A percentile compares a stretch with the other conserved stretches of the same genome.
Evolutionary conservation across 2,888 invertebrate species (phyloP).

Genomic region (Mesodorylaimus sp.): DNA sequence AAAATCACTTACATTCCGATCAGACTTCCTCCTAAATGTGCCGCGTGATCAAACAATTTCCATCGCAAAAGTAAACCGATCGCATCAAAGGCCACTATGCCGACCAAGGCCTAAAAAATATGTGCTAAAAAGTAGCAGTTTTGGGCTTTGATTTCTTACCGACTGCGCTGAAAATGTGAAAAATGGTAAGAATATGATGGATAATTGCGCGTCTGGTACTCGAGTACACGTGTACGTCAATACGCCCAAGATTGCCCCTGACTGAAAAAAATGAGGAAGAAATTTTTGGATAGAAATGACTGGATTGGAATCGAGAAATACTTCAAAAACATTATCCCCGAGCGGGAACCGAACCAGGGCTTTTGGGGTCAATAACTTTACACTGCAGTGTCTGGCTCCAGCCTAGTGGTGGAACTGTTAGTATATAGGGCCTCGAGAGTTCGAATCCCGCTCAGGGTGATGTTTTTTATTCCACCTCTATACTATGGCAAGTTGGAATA

Average conservation of each 20-base stretch:
- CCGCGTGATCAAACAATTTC: slow-evolving; percentile 88
- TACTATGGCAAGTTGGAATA: too few relatives aligned
- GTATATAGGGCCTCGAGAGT: too few relatives aligned
- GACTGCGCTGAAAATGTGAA: slow-evolving; percentile 66
- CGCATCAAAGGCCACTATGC: slow-evolving; percentile 61
- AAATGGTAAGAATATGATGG: slow-evolving; percentile 72
- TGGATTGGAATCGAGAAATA: slow-evolving; percentile 1
- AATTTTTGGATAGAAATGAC: too few relatives aligned
- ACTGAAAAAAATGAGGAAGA: slow-evolving; percentile 53
- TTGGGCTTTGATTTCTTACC: slow-evolving; percentile 39
- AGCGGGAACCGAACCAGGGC: too few relatives aligned
- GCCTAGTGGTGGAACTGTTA: too few relatives aligned
- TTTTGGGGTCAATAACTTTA: too few relatives aligned
- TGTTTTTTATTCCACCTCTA: too few relatives aligned
- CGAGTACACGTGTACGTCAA: slow-evolving; percentile 66
- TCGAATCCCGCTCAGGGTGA: too few relatives aligned
- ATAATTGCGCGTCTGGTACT: slow-evolving; percentile 68
- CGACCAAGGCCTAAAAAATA: slow-evolving; percentile 56
- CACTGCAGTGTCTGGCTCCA: too few relatives aligned
- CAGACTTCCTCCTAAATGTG: slow-evolving; percentile 82
- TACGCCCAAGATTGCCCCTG: slow-evolving; percentile 81
- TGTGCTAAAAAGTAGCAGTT: background rate
- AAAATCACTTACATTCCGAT: slow-evolving; percentile 49
- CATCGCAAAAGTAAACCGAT: slow-evolving; percentile 65
- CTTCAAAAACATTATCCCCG: too few relatives aligned